Base-by-base conservation (phyloP, 2,113 vertebrate genomes). In the Coryphaenoides rupestris region DNA sequence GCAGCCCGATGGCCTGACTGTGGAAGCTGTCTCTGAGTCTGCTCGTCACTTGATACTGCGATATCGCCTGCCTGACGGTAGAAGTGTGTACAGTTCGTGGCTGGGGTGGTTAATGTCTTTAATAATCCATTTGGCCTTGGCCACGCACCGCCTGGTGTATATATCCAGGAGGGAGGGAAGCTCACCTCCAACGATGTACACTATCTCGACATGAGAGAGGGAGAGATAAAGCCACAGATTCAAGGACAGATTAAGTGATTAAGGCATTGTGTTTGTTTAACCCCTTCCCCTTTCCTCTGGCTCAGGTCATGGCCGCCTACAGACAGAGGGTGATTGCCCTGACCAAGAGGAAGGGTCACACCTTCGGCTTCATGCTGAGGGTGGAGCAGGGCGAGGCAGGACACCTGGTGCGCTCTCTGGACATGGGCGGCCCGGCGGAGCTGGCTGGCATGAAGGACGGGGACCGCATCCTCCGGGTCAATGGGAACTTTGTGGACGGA, bases 371-470 rank as follows among this genome's bases (percentile, higher is more conserved):
- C 85, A 96, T 77, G 84, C 79, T 99, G 65, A 90, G 95, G 2
- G 19, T 93, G 1, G 96, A 99, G 85, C 83, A 89, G 23, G 89
- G 87, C 12, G 91, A 87, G 0, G 79, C 81, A 0, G 97, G 97
- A 5, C 97, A 99, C 70, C 83, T 99, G 79, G 79, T 99, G 70
- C 94, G 96, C 13, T 88, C 86, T 0, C 87, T 99, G 69, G 91
- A 91, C 56, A 87, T 85, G 82, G 78, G 86, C 7, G 93, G 96
- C 50, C 85, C 90, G 0, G 96, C 96, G 0, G 92, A 95, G 40
- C 76, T 90, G 66, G 92, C 93, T 0, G 96, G 97, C 14, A 87
- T 99, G 62, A 94, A 70, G 83, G 95, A 99, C 1, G 96, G 95
- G 53, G 97, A 99, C 80, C 90, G 95, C 52, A 76, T 99, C 53